Evolutionary conservation across 2,797 vertebrate species (phyloP), one percentile per base, ranked within the genome.

Genomic region (Danio jaintianensis): DNA sequence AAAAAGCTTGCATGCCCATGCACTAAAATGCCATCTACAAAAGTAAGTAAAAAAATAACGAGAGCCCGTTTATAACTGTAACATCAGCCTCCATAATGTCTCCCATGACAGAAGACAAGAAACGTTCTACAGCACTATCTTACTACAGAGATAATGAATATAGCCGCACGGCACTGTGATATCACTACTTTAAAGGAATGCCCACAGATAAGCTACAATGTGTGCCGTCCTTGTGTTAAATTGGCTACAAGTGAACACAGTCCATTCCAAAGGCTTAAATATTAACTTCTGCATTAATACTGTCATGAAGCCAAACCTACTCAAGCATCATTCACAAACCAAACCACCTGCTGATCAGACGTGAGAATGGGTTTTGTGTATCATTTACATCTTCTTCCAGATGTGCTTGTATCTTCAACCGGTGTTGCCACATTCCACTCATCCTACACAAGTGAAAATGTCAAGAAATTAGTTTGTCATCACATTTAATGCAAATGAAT

Each of bases 381-480:
- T 11, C 18, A 36, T 55, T 67, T 40, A 11, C 29, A 16, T 42
- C 29, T 67, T 55, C 22, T 2, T 0, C n/a, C 10, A 8, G 42
- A 42, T 40, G 87, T 87, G 83, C 80, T 50, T 84, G 76, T 13
- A 36, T 61, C 11, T 63, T 58, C 36, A 86, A 88, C 90, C 9
- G 76, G 90, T 79, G 6, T 15, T 4, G 16, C 80, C 2, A 58
- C 90, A 91, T 91, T 91, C 82, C 52, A 62, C 53, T 50, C 18
- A 9, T 56, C 15, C 20, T 66, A 29, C 13, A 29, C 10, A 48
- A 63, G 13, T 22, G 29, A 68, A 68, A 68, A 81, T 36, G 62
- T 53, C 70, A 81, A 59, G 45, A 36, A 5, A 12, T 16, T 0
- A 5, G 53, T 62, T 55, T 55, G 48, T 13, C 58, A 50, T 29